Percentiles rank a stretch among this genome's conserved stretches.
Evolutionary conservation across 2,113 vertebrate genomes (phyloP).

Genomic region (Falco punctatus): DNA sequence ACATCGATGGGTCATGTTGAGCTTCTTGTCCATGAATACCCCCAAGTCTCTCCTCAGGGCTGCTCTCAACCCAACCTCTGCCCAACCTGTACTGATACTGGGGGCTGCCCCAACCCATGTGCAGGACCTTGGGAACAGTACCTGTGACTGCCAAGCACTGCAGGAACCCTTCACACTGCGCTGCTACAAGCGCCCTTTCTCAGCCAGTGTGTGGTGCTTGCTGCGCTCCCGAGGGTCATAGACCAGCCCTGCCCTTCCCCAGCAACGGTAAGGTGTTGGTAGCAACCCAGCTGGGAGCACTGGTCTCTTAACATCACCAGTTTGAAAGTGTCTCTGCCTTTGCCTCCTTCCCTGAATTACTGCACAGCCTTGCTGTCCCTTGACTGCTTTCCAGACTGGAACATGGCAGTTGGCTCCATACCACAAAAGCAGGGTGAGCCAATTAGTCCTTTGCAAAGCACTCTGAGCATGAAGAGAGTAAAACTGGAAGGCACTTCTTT

Average conservation of each 20-base stretch:
- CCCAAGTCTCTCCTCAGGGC: too few relatives aligned
- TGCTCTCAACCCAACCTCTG: too few relatives aligned
- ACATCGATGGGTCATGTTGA: too few relatives aligned
- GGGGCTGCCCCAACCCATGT: too few relatives aligned
- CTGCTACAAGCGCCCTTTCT: neutral
- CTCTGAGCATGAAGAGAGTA: fast-evolving
- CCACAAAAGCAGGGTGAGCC: neutral
- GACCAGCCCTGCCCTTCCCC: neutral
- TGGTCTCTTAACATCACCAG: fast-evolving
- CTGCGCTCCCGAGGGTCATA: neutral
- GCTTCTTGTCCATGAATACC: too few relatives aligned
- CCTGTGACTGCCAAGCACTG: neutral
- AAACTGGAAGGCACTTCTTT: neutral
- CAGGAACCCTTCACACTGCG: neutral
- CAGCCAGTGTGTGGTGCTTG: fast-evolving
- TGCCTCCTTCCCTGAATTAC: neutral
- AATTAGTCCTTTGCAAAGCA: neutral
- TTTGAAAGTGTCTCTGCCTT: neutral
- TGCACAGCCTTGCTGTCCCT: neutral
- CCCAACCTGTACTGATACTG: too few relatives aligned
- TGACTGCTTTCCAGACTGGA: neutral
- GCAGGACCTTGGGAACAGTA: neutral
- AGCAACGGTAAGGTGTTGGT: neutral
- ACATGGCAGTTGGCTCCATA: neutral
- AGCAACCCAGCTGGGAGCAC: neutral